Evolutionary conservation across 2,797 vertebrate genomes (phyloP), one percentile per base, ranked within the genome.

Genomic region (Gymnothorax javanicus): DNA sequence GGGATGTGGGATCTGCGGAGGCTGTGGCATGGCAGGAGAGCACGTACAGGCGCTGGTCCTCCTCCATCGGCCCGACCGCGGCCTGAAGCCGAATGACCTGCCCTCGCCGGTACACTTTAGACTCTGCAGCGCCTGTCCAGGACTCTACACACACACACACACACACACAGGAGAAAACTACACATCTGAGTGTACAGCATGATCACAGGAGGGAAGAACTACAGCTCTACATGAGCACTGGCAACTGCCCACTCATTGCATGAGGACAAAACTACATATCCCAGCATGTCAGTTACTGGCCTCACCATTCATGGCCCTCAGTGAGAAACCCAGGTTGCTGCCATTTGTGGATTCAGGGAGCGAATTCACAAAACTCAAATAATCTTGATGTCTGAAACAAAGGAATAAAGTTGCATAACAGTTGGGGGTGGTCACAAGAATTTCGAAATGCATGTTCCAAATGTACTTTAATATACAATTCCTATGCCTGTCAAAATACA

Each of bases 11-110:
- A 23, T 93, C 88, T 5, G 91, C 89, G 56, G 91, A 94, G 0
- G 87, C 62, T 0, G 94, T 93, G 7, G 91, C 87, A 84, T 90
- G 94, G 88, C 95, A 95, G 85, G 94, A 94, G 81, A 92, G 94
- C 67, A 95, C 87, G 79, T 92, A 96, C 17, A 93, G 93, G 84
- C 92, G 89, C 86, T 94, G 88, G n/a, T 86, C 83, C 13, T 50
- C 33, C 11, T 6, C 27, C 15, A 33, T 3, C 0, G 15, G 12
- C 73, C 75, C 86, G 2, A 90, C 90, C 64, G 91, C 92, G 82
- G 94, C 89, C 86, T 95, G 91, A 9, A 96, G 20, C 81, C 92
- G 87, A 23, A 95, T 50, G 0, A 23, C 7, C n/a, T 94, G 88
- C 23, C 94, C 94, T 89, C 91, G 93, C 60, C 88, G 52, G 54